These are phyloP conservation scores for Otus sunia DNA, from an alignment of 2,113 vertebrate species.

Conservation along the genomic window DNA sequence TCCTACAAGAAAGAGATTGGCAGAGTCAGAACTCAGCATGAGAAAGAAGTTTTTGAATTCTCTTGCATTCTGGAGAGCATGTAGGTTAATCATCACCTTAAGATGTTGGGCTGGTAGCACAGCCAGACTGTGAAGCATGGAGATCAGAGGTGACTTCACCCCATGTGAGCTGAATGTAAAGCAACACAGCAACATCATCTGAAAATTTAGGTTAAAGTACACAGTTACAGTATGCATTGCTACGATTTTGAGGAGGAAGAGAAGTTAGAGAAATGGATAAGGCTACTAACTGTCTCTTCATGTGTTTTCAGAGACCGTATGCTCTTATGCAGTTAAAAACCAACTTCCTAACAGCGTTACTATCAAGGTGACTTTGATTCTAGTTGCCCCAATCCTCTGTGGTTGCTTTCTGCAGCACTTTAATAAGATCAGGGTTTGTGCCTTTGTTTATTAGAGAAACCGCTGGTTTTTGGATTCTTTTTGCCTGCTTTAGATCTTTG, in stretches of 20 bases:
- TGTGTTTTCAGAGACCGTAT: neutral
- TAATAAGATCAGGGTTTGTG: neutral
- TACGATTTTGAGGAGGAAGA: neutral
- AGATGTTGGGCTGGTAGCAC: neutral
- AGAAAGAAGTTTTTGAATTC: neutral
- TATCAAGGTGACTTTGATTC: slow-evolving; percentile 52
- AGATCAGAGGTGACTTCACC: slow-evolving; percentile 9
- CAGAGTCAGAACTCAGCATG: neutral
- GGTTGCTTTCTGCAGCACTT: neutral
- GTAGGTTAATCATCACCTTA: slow-evolving; percentile 3
- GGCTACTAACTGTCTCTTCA: neutral
- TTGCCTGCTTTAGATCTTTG: slow-evolving; percentile 16
- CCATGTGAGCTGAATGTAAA: neutral
- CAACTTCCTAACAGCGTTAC: neutral
- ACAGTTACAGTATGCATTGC: neutral
- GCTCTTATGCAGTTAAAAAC: neutral
- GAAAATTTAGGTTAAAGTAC: neutral
- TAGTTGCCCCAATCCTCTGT: neutral
- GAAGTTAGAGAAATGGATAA: neutral
- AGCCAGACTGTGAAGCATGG: neutral
- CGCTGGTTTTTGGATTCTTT: neutral
- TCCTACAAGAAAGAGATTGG: neutral
- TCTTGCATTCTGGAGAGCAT: neutral
- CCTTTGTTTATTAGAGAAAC: slow-evolving; percentile 39
- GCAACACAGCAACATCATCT: neutral